Evolutionary conservation across 2,797 vertebrate genomes (phyloP), one percentile per base, ranked within the genome.

Genomic region (Anolis apletophallus): DNA sequence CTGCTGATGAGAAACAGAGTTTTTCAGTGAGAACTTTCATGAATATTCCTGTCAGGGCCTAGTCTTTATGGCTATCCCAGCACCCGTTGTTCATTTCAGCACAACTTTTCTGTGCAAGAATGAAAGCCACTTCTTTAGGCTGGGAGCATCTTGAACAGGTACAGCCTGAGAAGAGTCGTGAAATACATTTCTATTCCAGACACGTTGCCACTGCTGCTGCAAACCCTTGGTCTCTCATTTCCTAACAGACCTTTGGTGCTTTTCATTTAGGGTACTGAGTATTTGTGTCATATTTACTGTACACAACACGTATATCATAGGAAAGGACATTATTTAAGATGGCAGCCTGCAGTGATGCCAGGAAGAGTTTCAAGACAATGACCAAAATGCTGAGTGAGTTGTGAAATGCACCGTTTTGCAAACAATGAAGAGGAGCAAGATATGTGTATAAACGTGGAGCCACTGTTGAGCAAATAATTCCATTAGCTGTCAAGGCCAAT

Each of bases 1-100:
- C 92, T 93, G 93, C 90, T 88, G 92, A 81, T 90, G 90, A 91
- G 88, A 94, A 93, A 83, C 68, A 74, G 76, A 81, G 81, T 55
- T 67, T 80, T 94, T 46, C 73, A 85, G 57, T 2, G 83, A 81
- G 67, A 88, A 67, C 84, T 79, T 92, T 78, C 90, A 81, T 91
- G 91, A 89, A 76, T 46, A 36, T 91, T 88, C 86, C 32, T 90
- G 91, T 90, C 84, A 91, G 79, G 61, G 50, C 40, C 71, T 83
- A 83, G 55, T 78, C 81, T 81, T 34, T 61, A 32, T 81, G 86
- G 88, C 87, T 90, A 88, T 83, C 67, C 59, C 88, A 79, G 21
- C 54, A 89, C 34, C 40, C 54, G 34, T 40, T 91, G 93, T 89
- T 91, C 80, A 73, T 55, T 40, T 79, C 76, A 36, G 67, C 40